Evolutionary conservation across 1,140 invertebrate genomes (phyloP).

Genomic region (Apolygus lucorum): DNA sequence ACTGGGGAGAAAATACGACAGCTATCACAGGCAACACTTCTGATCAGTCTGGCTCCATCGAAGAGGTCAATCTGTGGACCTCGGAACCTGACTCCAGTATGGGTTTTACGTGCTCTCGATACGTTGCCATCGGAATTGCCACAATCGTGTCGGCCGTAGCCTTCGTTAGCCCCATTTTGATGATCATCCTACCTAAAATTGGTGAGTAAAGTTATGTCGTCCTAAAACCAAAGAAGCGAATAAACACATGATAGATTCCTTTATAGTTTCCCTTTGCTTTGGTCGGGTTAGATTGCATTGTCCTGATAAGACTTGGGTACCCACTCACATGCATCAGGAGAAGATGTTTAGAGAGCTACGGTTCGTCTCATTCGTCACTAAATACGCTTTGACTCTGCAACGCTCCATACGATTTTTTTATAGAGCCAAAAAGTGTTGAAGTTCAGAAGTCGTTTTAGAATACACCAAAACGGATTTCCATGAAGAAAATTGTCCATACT

Average conservation of each 20-base stretch:
- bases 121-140: conserved; percentile 66
- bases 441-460: no score
- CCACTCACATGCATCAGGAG: no score
- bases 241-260: background rate
- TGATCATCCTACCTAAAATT: conserved; percentile 87
- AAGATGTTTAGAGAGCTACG: no score
- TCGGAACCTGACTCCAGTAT: conserved; percentile 59
- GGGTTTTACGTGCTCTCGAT: conserved; percentile 65
- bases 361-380: no score
- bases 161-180: conserved; percentile 84
- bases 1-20: conserved; percentile 96
- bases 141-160: conserved; percentile 67
- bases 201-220: conserved; percentile 30
- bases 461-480: no score
- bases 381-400: no score
- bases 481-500: no score
- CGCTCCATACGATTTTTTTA: no score
- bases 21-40: conserved; percentile 94
- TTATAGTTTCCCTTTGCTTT: no score
- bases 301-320: background rate
- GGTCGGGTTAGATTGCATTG: background rate
- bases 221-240: no score
- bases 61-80: conserved; percentile 70
- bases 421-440: no score
- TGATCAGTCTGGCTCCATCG: conserved; percentile 85